Evolutionary conservation across 2,113 vertebrate species (phyloP), one percentile per base, ranked within the genome.

Genomic region (Nothocercus nigrocapillus): DNA sequence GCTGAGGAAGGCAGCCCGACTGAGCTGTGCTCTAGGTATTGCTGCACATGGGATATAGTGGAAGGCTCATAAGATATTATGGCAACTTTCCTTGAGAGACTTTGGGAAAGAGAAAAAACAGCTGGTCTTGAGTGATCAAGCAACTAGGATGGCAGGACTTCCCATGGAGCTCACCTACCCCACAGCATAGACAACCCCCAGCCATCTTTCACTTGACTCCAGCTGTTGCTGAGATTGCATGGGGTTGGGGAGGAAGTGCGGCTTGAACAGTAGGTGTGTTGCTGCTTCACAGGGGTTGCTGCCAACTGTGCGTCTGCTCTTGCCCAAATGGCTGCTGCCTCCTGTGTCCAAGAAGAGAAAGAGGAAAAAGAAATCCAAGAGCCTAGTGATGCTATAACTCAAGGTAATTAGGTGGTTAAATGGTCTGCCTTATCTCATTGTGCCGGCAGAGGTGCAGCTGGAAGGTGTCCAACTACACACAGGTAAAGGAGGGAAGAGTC

Each of bases 301-400:
- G 99, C 99, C 64, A 99, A 99, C 95, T 99, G 99, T 40, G 99
- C 99, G 7, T 99, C 99, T 19, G 99, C 99, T 68, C 98, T 99
- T 85, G 99, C 99, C 42, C 99, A 99, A 97, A 99, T 99, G 99
- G 99, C 99, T 19, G 99, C 99, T 54, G 99, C 99, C 7, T 99
- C 99, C n/a, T 99, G 99, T 90, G 99, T 99, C 67, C 99, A 99
- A 96, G 99, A 99, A 85, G 99, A 99, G 77, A 99, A 98, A 92
- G 99, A 99, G 12, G 99, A 99, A 67, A 98, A 96, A 94, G 99
- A 99, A 93, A 82, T 24, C 77, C 98, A 95, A 19, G 99, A 99
- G 47, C 97, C 96, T 18, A 98, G 98, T 67, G 99, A 99, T 90
- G 72, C 99, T 93, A 99, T 99, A 83, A 86, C 99, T 85, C 99